These are phyloP conservation scores for Nothoprocta perdicaria DNA, from an alignment of 2,113 vertebrate genomes.

Conservation along the genomic window DNA sequence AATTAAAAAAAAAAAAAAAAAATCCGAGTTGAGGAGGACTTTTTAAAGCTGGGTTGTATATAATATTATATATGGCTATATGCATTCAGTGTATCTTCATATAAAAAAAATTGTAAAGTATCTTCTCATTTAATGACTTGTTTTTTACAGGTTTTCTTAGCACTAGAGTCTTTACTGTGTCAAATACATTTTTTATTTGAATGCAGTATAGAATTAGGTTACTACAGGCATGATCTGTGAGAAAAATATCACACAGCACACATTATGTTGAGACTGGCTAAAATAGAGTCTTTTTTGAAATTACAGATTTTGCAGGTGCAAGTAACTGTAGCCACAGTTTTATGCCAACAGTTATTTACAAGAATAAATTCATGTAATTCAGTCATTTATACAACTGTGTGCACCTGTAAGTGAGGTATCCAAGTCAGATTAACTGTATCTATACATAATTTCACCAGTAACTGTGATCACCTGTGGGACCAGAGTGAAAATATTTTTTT, in stretches of 20 bases:
- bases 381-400: not conserved
- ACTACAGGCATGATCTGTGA: not conserved
- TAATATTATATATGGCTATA: not conserved
- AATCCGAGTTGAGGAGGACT: not conserved
- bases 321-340: not conserved
- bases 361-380: not conserved
- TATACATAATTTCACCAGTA: not conserved
- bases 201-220: not conserved
- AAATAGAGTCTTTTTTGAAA: not conserved
- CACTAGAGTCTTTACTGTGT: not conserved
- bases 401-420: not conserved
- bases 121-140: not conserved
- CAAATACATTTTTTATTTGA: not conserved
- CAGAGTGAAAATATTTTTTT: not conserved
- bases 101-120: not conserved
- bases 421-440: not conserved
- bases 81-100: not conserved
- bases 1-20: not conserved
- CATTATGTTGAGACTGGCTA: not conserved
- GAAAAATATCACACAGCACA: not conserved
- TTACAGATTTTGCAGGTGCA: not conserved
- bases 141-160: not conserved
- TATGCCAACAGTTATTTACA: not conserved
- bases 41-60: not conserved
- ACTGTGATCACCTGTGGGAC: not conserved